Evolutionary conservation across 1,140 invertebrate genomes (phyloP).

Genomic region (Uloborus diversus): DNA sequence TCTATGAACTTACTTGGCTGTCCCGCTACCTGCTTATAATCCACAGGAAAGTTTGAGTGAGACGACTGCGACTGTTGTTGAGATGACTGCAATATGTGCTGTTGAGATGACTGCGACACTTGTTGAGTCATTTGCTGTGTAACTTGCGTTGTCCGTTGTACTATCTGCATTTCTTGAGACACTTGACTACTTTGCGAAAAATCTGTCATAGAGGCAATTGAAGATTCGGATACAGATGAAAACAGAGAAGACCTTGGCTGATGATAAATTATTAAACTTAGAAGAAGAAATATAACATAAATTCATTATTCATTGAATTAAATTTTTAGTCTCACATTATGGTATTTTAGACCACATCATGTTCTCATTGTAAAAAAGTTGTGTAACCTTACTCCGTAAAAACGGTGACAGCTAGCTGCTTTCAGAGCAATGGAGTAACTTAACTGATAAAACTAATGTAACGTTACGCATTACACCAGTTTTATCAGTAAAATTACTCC

Average conservation of each 20-base stretch:
- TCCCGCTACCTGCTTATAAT: constrained; percentile 31
- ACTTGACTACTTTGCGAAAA: not conserved
- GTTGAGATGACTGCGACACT: no score
- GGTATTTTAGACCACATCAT: no score
- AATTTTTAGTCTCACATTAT: no score
- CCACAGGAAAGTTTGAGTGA: not conserved
- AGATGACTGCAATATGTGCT: no score
- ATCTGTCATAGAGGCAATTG: not conserved
- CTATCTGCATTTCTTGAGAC: constrained; percentile 12
- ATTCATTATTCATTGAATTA: not conserved
- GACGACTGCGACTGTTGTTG: not conserved
- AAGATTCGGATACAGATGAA: not conserved
- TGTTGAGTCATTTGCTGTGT: not conserved
- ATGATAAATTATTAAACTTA: not conserved
- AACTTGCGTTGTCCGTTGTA: constrained; percentile 7
- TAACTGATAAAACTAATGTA: no score
- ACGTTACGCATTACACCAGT: no score
- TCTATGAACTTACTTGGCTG: constrained; percentile 29
- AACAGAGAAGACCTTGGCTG: constrained; percentile 9
- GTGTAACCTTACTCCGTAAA: no score
- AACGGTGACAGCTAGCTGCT: no score
- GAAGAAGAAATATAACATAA: not conserved
- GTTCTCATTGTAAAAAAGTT: no score
- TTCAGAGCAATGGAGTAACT: no score
- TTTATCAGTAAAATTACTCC: no score